Base-by-base conservation (phyloP, 2,888 invertebrate species). In the Dromius quadrimaculatus region DNA sequence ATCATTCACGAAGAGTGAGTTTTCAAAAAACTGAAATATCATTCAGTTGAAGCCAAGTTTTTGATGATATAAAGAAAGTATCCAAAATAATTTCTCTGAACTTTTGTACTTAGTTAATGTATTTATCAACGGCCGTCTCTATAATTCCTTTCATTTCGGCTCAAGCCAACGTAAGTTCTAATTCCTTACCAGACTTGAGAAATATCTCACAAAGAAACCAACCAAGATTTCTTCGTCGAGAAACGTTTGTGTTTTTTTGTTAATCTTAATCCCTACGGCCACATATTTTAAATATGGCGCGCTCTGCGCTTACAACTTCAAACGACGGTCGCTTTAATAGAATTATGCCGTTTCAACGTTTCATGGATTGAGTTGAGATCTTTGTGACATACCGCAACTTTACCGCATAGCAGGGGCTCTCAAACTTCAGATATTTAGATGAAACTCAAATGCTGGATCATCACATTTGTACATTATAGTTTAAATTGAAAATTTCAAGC, bases 231-330 rank as follows among this genome's bases (percentile, higher is more conserved):
- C 41, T 41, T 62, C 20, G 34, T 19, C 15, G 59, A 34, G 28
- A 36, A 36, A 36, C 34, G 41, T 62, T 62, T 62, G 62, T 62
- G 38, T 41, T 62, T 62, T 62, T 62, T 62, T 62, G 62, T 62
- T 62, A 41, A 62, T 62, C 41, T 41, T 62, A 62, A 62, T 62
- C 62, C 41, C 62, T 13, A n/a, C 41, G 62, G 62, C 38, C 17
- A 57, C 57, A 68, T 68, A 68, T 59, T 57, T 68, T 68, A 68
- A 43, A 68, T 59, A 54, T 66, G 41, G 23, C 32, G 38, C 36
- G 34, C 17, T 20, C 17, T 59, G 50, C n/a, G 32, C 59, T 59
- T 36, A 11, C 19, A 59, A 59, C 59, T 59, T 59, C 59, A 59
- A 59, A 59, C 36, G 59, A 23, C 19, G 34, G 19, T 36, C 20